Conservation (phyloP, 2,888 invertebrate genomes). For the Opisthograptis luteolata region DNA sequence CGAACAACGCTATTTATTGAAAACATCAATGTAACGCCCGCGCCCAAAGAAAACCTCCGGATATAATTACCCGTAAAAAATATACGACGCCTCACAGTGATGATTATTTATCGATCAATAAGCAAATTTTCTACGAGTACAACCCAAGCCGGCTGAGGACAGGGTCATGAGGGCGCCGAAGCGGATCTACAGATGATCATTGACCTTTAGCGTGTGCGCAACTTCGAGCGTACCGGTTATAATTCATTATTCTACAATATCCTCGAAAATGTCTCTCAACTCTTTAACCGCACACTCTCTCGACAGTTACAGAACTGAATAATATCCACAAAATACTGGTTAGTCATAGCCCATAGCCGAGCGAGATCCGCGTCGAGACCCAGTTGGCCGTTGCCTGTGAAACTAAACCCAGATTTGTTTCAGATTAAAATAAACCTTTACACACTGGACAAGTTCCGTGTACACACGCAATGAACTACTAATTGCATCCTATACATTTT, state of each 20-base stretch:
- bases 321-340: slow-evolving; percentile 56
- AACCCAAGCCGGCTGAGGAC: slow-evolving; percentile 67
- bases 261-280: slow-evolving; percentile 45
- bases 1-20: too few relatives aligned
- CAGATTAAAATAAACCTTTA: slow-evolving; percentile 39
- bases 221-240: slow-evolving; percentile 73
- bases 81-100: slow-evolving; percentile 39
- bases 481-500: slow-evolving; percentile 28
- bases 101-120: slow-evolving; percentile 64
- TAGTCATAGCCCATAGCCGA: slow-evolving; percentile 59
- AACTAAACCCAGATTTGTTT: slow-evolving; percentile 52
- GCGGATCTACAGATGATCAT: slow-evolving; percentile 84
- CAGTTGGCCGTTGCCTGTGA: slow-evolving; percentile 62
- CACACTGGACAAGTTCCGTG: slow-evolving; percentile 21
- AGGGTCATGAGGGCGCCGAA: slow-evolving; percentile 82
- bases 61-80: slow-evolving; percentile 27
- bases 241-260: slow-evolving; percentile 68
- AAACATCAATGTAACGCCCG: slow-evolving; percentile 19
- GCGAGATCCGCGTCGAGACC: slow-evolving; percentile 63
- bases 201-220: slow-evolving; percentile 81
- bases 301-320: slow-evolving; percentile 42
- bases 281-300: slow-evolving; percentile 24
- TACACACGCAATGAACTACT: slow-evolving; percentile 23
- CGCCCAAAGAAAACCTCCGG: slow-evolving; percentile 22
- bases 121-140: slow-evolving; percentile 62